phyloP scores from a whole-genome alignment of 2,113 vertebrate genomes.

The Oreochromis niloticus region DNA sequence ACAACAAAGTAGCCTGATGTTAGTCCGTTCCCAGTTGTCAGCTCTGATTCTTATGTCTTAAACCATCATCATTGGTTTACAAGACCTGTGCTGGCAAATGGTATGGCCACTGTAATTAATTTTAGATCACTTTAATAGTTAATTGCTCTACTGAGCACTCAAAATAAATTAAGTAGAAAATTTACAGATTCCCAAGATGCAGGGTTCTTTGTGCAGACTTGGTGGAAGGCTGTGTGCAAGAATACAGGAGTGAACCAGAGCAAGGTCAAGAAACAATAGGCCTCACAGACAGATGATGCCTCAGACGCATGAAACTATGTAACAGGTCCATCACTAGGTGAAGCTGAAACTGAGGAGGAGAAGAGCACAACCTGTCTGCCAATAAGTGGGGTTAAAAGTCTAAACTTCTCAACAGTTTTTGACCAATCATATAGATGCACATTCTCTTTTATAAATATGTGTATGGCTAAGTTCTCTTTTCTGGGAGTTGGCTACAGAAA shows the following conservation, averaged over 20 bases:
- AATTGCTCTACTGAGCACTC: not conserved
- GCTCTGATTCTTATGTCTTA: not conserved
- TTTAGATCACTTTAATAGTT: not conserved
- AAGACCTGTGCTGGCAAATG: not conserved
- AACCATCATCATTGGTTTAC: accelerated
- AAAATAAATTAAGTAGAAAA: not conserved
- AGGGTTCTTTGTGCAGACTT: not conserved
- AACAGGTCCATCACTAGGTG: not conserved
- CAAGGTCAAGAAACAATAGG: not conserved
- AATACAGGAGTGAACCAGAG: accelerated
- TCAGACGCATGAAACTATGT: not conserved
- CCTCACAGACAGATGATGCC: not conserved
- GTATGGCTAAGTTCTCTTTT: not conserved
- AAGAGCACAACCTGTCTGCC: accelerated
- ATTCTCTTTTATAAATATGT: not conserved
- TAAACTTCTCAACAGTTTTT: not conserved
- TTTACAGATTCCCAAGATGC: accelerated
- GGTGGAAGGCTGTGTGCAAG: not conserved
- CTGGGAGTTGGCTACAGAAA: not conserved
- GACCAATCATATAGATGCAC: not conserved
- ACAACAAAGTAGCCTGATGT: not conserved
- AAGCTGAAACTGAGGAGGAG: not conserved
- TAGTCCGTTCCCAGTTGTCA: accelerated
- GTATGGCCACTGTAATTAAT: not conserved
- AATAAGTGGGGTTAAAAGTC: accelerated